phyloP scores from a whole-genome alignment of 1,140 invertebrate species.

The Bombus polaris region DNA sequence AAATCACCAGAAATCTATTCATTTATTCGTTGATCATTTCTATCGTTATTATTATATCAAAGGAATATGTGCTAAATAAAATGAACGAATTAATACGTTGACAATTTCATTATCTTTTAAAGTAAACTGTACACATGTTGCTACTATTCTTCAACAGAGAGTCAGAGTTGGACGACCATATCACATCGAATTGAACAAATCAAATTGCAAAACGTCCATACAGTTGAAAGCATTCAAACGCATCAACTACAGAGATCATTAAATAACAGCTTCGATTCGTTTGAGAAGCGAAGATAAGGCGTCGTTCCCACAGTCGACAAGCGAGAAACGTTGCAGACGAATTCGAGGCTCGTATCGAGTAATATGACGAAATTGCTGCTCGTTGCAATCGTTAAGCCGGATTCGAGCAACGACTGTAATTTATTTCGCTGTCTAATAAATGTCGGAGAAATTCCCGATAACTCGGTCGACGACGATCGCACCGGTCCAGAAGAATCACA shows the following conservation, averaged over 20 bases:
- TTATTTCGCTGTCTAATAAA: slow-evolving; percentile 50
- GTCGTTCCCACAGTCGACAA: not conserved
- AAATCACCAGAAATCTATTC: no score
- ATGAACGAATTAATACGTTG: no score
- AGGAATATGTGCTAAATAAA: no score
- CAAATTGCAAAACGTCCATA: not conserved
- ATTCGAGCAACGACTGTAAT: slow-evolving; percentile 23
- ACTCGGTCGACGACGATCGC: not conserved
- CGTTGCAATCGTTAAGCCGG: slow-evolving; percentile 36
- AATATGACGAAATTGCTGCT: slow-evolving; percentile 46
- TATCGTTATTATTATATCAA: no score
- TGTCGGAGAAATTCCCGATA: slow-evolving; percentile 30
- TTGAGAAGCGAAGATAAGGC: not conserved
- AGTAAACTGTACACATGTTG: no score
- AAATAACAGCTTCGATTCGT: not conserved
- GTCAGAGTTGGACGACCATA: no score
- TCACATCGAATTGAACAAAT: not conserved
- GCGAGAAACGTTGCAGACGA: not conserved
- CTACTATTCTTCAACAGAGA: no score
- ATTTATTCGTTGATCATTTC: no score
- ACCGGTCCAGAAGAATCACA: slow-evolving; percentile 6
- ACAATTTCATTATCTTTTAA: no score
- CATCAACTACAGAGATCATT: not conserved
- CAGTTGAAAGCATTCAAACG: not conserved
- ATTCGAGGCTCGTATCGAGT: slow-evolving; percentile 16